A percentile compares a stretch with the other conserved stretches of the same genome.
phyloP scores from a whole-genome alignment of 2,797 vertebrate genomes.

The Percopsis omiscomaycus region DNA sequence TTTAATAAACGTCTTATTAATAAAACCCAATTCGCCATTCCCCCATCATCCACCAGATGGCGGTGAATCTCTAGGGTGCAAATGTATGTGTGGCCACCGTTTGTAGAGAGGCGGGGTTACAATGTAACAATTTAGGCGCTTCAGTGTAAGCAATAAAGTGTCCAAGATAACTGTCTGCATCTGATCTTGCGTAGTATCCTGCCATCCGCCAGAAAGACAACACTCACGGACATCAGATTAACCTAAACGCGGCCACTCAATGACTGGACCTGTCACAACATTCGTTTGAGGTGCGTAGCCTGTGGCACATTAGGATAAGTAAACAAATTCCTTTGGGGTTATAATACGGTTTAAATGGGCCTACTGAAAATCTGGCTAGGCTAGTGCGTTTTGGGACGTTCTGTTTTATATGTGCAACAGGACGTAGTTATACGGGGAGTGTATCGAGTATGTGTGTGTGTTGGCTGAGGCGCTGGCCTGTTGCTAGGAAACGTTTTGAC shows the following conservation, averaged over 20 bases:
- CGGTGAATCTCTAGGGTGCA: constrained; percentile 43
- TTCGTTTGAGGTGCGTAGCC: constrained; percentile 72
- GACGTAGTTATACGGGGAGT: constrained; percentile 29
- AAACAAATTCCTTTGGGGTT: neutral
- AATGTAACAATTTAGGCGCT: constrained; percentile 63
- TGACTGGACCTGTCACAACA: constrained; percentile 47
- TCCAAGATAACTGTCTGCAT: constrained; percentile 25
- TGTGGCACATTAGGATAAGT: constrained; percentile 18
- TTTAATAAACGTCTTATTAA: too few species aligned
- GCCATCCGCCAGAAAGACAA: constrained; percentile 17
- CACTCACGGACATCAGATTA: constrained; percentile 51
- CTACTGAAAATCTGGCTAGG: neutral
- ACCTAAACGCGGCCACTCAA: constrained; percentile 36
- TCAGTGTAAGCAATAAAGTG: constrained; percentile 61
- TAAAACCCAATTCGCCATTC: neutral
- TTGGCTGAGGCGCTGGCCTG: constrained; percentile 74
- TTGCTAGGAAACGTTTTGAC: constrained; percentile 80
- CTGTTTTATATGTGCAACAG: constrained; percentile 54
- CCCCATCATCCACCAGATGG: constrained; percentile 47
- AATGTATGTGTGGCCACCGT: constrained; percentile 62
- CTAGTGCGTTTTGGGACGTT: constrained; percentile 8
- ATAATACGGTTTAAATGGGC: neutral
- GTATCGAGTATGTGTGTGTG: constrained; percentile 32
- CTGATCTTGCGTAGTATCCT: constrained; percentile 19
- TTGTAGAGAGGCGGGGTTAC: constrained; percentile 71